A percentile compares a stretch with the other conserved stretches of the same genome.
Conservation (phyloP, 2,888 invertebrate species). For the Stomorhina lunata region DNA sequence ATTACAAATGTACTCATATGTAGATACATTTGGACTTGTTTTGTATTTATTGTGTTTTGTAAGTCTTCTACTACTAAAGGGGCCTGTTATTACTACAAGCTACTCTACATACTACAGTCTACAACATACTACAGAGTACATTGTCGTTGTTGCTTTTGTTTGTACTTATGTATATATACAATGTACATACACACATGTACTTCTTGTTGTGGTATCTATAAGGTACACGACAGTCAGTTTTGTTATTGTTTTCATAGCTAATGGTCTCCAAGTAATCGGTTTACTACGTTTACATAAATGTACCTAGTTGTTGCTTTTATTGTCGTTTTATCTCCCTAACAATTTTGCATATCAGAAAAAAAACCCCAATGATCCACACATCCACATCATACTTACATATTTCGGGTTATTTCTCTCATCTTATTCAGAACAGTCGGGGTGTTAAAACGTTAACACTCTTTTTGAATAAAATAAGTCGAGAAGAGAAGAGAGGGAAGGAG, state of each 20-base stretch:
- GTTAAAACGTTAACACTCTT: not conserved
- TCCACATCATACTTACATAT: too few relatives aligned
- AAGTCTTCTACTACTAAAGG: not conserved
- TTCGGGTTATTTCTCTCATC: not conserved
- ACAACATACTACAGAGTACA: too few relatives aligned
- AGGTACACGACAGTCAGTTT: not conserved
- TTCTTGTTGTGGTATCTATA: not conserved
- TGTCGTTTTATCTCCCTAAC: not conserved
- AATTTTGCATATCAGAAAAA: conserved; percentile 9
- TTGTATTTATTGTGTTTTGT: too few relatives aligned
- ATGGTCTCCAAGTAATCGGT: not conserved
- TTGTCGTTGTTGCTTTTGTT: not conserved
- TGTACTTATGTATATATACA: too few relatives aligned
- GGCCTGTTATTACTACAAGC: not conserved
- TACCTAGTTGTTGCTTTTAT: too few relatives aligned
- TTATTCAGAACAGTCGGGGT: not conserved
- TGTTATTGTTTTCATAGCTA: conserved; percentile 4
- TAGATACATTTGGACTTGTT: too few relatives aligned
- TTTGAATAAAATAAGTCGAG: too few relatives aligned
- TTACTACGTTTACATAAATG: not conserved
- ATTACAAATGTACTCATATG: too few relatives aligned
- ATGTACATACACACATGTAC: too few relatives aligned
- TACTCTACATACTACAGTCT: too few relatives aligned
- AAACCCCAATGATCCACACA: not conserved
- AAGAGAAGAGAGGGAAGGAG: too few relatives aligned